Evolutionary conservation across 1,140 invertebrate species (phyloP), one percentile per base, ranked within the genome.

Genomic region (Zaprionus taronus): DNA sequence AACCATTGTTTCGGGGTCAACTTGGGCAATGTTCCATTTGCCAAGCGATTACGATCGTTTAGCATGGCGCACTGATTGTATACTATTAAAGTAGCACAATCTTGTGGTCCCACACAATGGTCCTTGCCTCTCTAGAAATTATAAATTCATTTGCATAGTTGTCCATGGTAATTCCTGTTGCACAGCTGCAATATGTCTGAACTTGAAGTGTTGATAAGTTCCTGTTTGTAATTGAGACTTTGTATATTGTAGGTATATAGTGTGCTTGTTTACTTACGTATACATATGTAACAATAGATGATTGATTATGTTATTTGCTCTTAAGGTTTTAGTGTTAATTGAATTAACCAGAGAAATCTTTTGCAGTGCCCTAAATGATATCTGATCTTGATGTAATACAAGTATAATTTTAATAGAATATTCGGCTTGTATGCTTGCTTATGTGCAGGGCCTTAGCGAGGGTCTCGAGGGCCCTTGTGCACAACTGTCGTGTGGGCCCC

Each of bases 1-100:
- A 7, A 9, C 64, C 61, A 36, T 41, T 68, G 53, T 15, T 47
- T 58, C 77, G 67, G 31, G 77, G 68, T 55, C 64, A 58, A 56
- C 66, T 64, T 62, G 63, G 55, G 70, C 58, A 64, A 69, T 83
- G 22, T 72, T 65, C 15, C 22, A 58, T 56, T 26, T 56, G 47
- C 9, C 20, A 24, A 70, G 41, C 56, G 56, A 41, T 58, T 63
- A 47, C 58, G 26, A 68, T 20, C 26, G 55, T 51, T 72, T 58
- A 66, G 17, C 53, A 49, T 22, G 41, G 41, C n/a, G 15, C 41
- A 34, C 22, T 55, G 55, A 51, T 51, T 51, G 20, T 51, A 51
- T 51, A 47, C 53, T 31, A 28, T 28, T 56, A 56, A n/a, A n/a
- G 22, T 31, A 56, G 22, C 26, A 5, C 15, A n/a, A 3, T 11